A percentile compares a stretch with the other conserved stretches of the same genome.
Evolutionary conservation across 2,113 vertebrate species (phyloP).

Genomic region (Centrocercus urophasianus): DNA sequence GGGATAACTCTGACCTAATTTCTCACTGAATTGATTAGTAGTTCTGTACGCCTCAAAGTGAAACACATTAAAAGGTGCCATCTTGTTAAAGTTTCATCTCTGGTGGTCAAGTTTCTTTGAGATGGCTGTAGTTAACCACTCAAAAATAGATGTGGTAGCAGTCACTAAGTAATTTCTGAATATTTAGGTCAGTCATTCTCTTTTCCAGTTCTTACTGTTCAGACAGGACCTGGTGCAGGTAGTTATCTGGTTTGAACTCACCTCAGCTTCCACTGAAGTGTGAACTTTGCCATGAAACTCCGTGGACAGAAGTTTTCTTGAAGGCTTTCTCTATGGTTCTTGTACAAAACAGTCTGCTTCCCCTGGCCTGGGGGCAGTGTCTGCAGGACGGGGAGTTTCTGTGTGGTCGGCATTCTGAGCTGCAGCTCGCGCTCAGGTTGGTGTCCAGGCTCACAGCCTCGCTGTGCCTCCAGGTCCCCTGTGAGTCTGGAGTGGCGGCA

Average conservation of each 20-base stretch:
- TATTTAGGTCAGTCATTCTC: constrained; percentile 46
- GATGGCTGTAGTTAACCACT: background rate
- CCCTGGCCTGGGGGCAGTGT: background rate
- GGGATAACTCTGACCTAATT: constrained; percentile 57
- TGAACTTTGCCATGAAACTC: background rate
- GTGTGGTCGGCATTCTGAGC: rapidly evolving
- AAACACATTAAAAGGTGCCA: constrained; percentile 29
- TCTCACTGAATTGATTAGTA: constrained; percentile 28
- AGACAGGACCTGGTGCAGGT: background rate
- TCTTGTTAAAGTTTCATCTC: constrained; percentile 29
- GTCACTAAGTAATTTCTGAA: constrained; percentile 13
- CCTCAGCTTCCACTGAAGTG: background rate
- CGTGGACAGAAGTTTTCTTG: background rate
- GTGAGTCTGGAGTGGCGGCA: rapidly evolving
- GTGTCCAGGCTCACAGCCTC: background rate
- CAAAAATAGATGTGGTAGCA: constrained; percentile 38
- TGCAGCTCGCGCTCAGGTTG: background rate
- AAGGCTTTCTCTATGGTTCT: background rate
- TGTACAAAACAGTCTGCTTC: background rate
- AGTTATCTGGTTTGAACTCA: background rate
- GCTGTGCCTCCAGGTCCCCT: background rate
- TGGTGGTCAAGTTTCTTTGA: constrained; percentile 40
- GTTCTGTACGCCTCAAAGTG: background rate
- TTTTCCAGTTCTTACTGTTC: background rate
- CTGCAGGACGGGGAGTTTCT: background rate